Evolutionary conservation across 2,888 invertebrate genomes (phyloP).

Genomic region (Eucriotettix oculatus): DNA sequence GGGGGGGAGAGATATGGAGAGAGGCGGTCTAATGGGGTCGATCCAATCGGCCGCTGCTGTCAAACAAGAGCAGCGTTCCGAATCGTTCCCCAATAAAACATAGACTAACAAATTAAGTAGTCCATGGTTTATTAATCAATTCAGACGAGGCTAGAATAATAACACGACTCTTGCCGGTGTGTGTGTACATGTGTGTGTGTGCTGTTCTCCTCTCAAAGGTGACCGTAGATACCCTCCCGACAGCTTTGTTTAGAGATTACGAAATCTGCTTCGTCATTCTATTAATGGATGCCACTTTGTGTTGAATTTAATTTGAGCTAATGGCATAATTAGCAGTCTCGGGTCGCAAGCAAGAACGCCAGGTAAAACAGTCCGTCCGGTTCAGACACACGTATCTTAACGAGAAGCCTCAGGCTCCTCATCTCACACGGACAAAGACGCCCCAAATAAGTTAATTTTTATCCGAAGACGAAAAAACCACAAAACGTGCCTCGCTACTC

Average conservation of each 20-base stretch:
- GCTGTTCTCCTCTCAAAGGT: too few relatives aligned
- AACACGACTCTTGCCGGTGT: neutral
- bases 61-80: neutral
- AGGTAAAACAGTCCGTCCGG: too few relatives aligned
- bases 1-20: neutral
- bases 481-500: too few relatives aligned
- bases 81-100: neutral
- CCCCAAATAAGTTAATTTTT: too few relatives aligned
- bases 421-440: too few relatives aligned
- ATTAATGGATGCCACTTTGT: neutral
- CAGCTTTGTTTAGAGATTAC: neutral
- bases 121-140: constrained; percentile 1
- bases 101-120: neutral
- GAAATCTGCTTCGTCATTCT: neutral
- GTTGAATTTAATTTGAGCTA: constrained; percentile 13
- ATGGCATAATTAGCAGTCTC: constrained; percentile 11
- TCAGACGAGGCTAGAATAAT: constrained; percentile 1
- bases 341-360: neutral
- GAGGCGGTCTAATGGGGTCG: neutral
- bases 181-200: too few relatives aligned
- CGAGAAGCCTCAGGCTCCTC: too few relatives aligned
- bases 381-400: too few relatives aligned
- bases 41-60: neutral
- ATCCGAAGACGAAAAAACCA: too few relatives aligned
- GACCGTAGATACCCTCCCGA: neutral